Conservation (phyloP, 2,888 invertebrate species). For the Drosophila macrospina region DNA sequence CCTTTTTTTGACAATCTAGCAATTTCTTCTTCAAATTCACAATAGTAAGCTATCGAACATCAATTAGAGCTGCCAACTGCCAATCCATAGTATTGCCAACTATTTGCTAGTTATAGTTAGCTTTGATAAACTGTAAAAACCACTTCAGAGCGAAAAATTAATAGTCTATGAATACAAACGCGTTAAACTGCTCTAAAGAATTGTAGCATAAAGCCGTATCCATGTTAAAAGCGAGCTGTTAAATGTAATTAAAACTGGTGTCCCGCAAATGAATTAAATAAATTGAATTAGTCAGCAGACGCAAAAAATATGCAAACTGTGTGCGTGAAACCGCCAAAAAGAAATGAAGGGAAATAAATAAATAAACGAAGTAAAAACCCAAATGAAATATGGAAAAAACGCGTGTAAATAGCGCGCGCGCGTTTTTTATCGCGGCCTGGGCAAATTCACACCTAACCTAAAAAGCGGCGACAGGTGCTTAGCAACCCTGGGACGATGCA, state of each 20-base stretch:
- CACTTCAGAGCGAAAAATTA: background rate
- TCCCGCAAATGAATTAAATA: slow-evolving; percentile 51
- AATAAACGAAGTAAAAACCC: slow-evolving; percentile 44
- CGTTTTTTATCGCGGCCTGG: slow-evolving; percentile 38
- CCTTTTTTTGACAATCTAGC: too few relatives aligned
- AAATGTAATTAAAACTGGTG: slow-evolving; percentile 49
- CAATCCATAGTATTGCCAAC: too few relatives aligned
- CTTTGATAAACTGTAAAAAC: background rate
- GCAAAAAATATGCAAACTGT: slow-evolving; percentile 58
- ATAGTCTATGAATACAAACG: background rate
- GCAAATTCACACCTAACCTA: slow-evolving; percentile 62
- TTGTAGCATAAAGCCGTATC: background rate
- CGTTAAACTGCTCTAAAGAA: background rate
- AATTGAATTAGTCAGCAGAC: slow-evolving; percentile 59
- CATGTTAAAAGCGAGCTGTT: slow-evolving; percentile 30
- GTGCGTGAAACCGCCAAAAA: slow-evolving; percentile 53
- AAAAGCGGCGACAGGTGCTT: slow-evolving; percentile 58
- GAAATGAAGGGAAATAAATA: slow-evolving; percentile 16
- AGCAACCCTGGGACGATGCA: slow-evolving; percentile 20
- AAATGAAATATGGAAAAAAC: slow-evolving; percentile 62
- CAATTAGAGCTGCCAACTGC: background rate
- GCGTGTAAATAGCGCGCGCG: slow-evolving; percentile 58
- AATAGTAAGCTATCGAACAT: background rate
- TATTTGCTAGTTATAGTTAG: background rate
- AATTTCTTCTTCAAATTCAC: background rate